Conservation (phyloP, 2,797 vertebrate species). For the Podarcis lilfordi region DNA sequence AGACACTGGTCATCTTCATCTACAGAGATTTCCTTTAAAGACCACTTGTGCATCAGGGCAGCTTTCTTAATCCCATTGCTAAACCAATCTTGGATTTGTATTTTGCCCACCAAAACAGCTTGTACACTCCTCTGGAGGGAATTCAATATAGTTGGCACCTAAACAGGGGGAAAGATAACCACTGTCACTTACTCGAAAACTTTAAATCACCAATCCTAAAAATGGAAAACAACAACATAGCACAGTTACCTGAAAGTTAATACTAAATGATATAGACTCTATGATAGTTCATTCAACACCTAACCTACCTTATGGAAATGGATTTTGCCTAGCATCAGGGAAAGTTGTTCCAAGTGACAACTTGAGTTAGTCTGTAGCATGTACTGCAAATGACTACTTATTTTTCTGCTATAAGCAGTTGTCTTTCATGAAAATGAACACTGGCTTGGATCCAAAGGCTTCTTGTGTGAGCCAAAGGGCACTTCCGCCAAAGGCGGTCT, state of each 20-base stretch:
- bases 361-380: not conserved
- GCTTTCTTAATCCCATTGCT: constrained; percentile 98
- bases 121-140: constrained; percentile 97
- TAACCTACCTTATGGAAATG: not conserved
- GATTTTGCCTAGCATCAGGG: not conserved
- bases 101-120: constrained; percentile 97
- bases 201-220: not conserved
- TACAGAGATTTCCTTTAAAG: constrained; percentile 92
- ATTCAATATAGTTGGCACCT: constrained; percentile 98
- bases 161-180: constrained; percentile 42
- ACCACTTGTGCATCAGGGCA: constrained; percentile 98
- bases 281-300: not conserved
- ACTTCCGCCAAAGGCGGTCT: not conserved
- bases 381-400: not conserved
- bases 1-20: constrained; percentile 96
- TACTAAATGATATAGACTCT: not conserved
- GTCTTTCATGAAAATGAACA: not conserved
- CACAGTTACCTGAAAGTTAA: not conserved
- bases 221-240: not conserved
- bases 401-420: not conserved
- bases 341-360: not conserved
- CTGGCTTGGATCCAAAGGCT: not conserved
- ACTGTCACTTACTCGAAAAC: not conserved
- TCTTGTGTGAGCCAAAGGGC: not conserved
- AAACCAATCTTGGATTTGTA: constrained; percentile 99